Conservation (phyloP, 2,113 vertebrate genomes). For the Nycticryphes semicollaris region DNA sequence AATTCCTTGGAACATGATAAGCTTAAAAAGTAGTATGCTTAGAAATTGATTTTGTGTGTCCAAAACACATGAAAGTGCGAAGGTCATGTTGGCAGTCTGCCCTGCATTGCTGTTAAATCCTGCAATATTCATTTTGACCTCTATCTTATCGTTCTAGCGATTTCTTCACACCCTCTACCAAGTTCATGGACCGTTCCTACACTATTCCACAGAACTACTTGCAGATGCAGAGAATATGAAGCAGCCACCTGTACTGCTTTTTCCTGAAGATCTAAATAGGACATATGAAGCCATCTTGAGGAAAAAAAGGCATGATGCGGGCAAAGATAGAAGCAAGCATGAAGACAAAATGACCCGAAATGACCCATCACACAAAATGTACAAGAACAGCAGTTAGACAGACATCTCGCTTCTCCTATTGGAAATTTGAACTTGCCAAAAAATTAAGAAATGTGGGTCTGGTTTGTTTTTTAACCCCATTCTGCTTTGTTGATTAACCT, state of each 20-base stretch:
- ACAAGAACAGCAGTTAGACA: background rate
- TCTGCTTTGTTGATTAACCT: constrained; percentile 74
- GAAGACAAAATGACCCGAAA: background rate
- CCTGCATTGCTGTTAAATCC: constrained; percentile 57
- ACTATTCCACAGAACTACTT: constrained; percentile 38
- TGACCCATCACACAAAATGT: background rate
- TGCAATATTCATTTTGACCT: constrained; percentile 39
- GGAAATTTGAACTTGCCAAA: constrained; percentile 53
- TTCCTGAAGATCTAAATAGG: background rate
- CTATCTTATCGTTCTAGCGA: constrained; percentile 31
- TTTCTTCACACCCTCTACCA: background rate
- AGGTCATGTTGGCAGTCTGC: constrained; percentile 7
- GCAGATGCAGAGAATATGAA: constrained; percentile 59
- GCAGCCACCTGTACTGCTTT: background rate
- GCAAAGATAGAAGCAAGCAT: background rate
- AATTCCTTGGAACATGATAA: constrained; percentile 13
- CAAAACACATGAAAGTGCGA: background rate
- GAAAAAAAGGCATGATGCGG: background rate
- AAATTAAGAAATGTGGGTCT: constrained; percentile 69
- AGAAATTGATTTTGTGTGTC: constrained; percentile 26
- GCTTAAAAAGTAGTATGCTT: background rate
- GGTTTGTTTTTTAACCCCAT: constrained; percentile 64
- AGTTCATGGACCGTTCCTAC: constrained; percentile 45
- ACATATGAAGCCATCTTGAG: background rate
- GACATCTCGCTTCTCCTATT: constrained; percentile 32